These are phyloP conservation scores for Campylomormyrus tamandua DNA, from an alignment of 2,113 vertebrate genomes.

Conservation along the genomic window DNA sequence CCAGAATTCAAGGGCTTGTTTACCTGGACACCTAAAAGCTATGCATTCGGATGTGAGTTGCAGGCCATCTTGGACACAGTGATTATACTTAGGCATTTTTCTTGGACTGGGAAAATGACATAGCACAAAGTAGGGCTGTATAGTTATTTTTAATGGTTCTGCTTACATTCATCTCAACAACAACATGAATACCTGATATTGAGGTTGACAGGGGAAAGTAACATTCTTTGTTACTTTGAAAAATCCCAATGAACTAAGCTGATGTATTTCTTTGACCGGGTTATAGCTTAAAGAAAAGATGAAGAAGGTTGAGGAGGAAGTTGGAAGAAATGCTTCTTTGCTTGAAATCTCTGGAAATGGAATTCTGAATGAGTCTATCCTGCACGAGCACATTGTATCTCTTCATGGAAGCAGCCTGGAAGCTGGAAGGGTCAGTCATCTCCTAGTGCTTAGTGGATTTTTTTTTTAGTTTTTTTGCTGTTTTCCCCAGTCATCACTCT, in stretches of 20 bases:
- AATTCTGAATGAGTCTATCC: conserved; percentile 3
- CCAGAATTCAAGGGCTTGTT: neutral
- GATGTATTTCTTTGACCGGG: neutral
- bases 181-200: neutral
- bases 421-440: neutral
- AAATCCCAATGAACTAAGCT: neutral
- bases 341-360: conserved; percentile 20
- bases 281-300: conserved; percentile 17
- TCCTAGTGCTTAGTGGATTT: neutral
- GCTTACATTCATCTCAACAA: neutral
- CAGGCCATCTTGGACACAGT: neutral
- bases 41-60: conserved; percentile 14
- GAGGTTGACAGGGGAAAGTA: neutral
- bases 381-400: conserved; percentile 6
- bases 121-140: neutral
- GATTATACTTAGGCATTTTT: neutral
- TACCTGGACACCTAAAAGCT: conserved; percentile 12
- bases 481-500: neutral
- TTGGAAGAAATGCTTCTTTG: neutral
- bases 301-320: neutral
- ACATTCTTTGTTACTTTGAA: neutral
- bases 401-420: conserved; percentile 19
- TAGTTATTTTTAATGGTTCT: neutral
- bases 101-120: neutral
- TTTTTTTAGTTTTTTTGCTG: neutral